Percentiles rank a stretch among this genome's conserved stretches.
phyloP scores from a whole-genome alignment of 2,888 invertebrate genomes.

The Parelbella ahira region DNA sequence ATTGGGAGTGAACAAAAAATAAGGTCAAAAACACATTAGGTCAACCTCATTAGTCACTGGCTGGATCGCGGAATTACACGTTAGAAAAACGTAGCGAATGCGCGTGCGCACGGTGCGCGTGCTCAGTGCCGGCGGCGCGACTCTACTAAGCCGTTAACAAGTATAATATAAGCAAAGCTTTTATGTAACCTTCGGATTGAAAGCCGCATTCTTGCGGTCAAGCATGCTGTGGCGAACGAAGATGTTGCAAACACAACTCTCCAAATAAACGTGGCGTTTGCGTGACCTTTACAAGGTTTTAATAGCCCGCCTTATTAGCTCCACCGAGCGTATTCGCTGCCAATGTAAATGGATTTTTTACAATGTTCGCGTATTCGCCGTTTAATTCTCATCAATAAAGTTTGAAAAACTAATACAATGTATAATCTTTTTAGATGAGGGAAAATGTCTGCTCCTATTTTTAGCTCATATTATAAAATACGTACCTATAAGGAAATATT shows the following conservation, averaged over 20 bases:
- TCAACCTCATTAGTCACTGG: conserved; percentile 40
- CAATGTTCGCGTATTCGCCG: too few relatives aligned
- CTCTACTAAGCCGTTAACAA: conserved; percentile 60
- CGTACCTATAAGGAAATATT: too few relatives aligned
- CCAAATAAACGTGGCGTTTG: conserved; percentile 35
- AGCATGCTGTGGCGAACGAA: conserved; percentile 51
- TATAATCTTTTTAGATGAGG: too few relatives aligned
- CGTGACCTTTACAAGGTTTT: conserved; percentile 61
- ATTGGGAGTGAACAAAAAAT: conserved; percentile 26
- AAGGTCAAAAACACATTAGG: conserved; percentile 30
- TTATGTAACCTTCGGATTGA: conserved; percentile 73
- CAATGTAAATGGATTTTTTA: too few relatives aligned
- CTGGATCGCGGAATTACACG: conserved; percentile 25
- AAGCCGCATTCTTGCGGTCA: conserved; percentile 75
- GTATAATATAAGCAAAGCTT: conserved; percentile 60
- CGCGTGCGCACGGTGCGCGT: conserved; percentile 56
- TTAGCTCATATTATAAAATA: too few relatives aligned
- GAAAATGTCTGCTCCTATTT: too few relatives aligned
- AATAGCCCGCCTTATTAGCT: too few relatives aligned
- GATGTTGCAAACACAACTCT: conserved; percentile 57
- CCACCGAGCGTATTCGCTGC: too few relatives aligned
- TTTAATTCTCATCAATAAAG: too few relatives aligned
- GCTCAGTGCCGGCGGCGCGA: conserved; percentile 55
- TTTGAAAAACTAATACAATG: too few relatives aligned
- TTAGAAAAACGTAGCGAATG: conserved; percentile 29